Evolutionary conservation across 2,888 invertebrate genomes (phyloP).

Genomic region (Schrankia costaestrigalis): DNA sequence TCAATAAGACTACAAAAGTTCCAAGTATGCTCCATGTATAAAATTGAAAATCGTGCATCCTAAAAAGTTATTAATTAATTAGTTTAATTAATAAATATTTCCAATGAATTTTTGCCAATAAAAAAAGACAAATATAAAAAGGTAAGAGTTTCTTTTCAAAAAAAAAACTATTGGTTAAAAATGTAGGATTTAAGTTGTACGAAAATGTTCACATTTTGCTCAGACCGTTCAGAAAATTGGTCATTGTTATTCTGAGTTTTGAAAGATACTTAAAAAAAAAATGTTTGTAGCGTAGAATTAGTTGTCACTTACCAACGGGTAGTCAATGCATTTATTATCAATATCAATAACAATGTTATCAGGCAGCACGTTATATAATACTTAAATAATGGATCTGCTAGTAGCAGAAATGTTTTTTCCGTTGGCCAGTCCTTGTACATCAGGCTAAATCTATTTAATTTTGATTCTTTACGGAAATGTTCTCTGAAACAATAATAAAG

Average conservation of each 20-base stretch:
- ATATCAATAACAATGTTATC: constrained; percentile 54
- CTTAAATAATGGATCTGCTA: constrained; percentile 92
- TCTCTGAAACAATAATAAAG: constrained; percentile 77
- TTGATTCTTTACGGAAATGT: constrained; percentile 82
- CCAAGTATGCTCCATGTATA: constrained; percentile 51
- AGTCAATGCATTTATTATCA: constrained; percentile 61
- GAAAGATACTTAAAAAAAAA: neutral
- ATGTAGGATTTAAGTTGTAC: too few species aligned
- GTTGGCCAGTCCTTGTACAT: constrained; percentile 72
- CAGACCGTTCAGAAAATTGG: too few species aligned
- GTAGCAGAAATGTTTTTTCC: constrained; percentile 86
- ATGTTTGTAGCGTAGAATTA: neutral
- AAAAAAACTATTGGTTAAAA: too few species aligned
- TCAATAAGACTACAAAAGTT: constrained; percentile 41
- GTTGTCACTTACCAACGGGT: constrained; percentile 58
- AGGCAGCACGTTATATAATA: constrained; percentile 82
- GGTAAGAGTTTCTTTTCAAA: too few species aligned
- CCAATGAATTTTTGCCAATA: too few species aligned
- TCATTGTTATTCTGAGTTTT: too few species aligned
- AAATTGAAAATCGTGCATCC: constrained; percentile 57
- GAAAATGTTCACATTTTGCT: too few species aligned
- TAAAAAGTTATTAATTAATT: constrained; percentile 27
- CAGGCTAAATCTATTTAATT: constrained; percentile 75
- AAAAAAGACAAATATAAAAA: too few species aligned
- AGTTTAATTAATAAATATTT: neutral